These are phyloP conservation scores for Mandrillus leucophaeus DNA, from an alignment of 2,113 vertebrate genomes.

Conservation along the genomic window DNA sequence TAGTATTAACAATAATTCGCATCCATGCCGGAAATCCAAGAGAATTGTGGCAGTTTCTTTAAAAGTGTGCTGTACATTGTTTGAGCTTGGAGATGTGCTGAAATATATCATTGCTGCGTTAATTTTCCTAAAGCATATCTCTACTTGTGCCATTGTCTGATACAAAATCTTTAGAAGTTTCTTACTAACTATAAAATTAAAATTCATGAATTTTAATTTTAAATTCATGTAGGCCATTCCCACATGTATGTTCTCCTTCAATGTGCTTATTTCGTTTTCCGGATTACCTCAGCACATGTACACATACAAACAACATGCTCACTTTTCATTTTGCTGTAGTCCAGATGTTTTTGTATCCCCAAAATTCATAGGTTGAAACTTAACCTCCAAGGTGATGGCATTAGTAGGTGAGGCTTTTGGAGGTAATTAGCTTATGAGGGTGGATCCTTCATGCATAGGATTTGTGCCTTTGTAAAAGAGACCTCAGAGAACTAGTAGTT, in stretches of 20 bases:
- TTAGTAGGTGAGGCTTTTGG: not conserved
- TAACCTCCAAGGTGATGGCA: not conserved
- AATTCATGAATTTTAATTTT: not conserved
- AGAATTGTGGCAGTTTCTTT: not conserved
- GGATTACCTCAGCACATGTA: not conserved
- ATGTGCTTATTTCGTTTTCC: not conserved
- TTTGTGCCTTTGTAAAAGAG: not conserved
- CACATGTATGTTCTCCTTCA: not conserved
- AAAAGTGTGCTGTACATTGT: not conserved
- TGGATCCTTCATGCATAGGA: not conserved
- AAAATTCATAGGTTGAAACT: not conserved
- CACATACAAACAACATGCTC: not conserved
- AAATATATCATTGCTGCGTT: not conserved
- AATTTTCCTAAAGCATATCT: not conserved
- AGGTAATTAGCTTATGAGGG: not conserved
- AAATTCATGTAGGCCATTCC: not conserved
- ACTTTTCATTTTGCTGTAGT: not conserved
- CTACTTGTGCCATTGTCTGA: not conserved
- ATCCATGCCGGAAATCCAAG: not conserved
- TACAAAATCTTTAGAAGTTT: not conserved
- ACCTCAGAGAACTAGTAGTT: not conserved
- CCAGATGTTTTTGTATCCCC: not conserved
- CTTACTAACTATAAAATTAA: not conserved
- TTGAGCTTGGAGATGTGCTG: not conserved
- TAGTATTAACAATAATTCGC: not conserved